phyloP scores from a whole-genome alignment of 2,888 invertebrate genomes.

The Amphipyra berbera region DNA sequence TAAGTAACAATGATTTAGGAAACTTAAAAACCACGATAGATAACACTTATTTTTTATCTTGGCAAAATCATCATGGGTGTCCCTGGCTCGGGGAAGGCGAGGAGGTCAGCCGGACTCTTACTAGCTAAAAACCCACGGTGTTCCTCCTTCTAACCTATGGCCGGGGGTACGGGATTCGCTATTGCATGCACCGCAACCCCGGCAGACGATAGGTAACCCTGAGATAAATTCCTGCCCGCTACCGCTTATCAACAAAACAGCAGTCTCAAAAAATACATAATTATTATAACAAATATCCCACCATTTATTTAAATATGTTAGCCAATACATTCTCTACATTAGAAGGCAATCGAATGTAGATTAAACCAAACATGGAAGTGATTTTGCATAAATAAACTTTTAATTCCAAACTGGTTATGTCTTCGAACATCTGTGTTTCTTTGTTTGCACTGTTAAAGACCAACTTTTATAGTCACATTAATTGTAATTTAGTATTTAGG shows the following conservation, averaged over 20 bases:
- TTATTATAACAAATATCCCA: conserved; percentile 56
- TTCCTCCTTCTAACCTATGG: too few relatives aligned
- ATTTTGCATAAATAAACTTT: conserved; percentile 53
- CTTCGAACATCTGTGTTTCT: conserved; percentile 35
- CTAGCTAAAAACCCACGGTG: too few relatives aligned
- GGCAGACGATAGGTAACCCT: too few relatives aligned
- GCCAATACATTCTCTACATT: conserved; percentile 54
- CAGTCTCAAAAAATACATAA: conserved; percentile 44
- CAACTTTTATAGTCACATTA: conserved; percentile 14
- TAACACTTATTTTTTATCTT: too few relatives aligned
- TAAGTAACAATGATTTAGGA: too few relatives aligned
- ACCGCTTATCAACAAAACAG: conserved; percentile 28
- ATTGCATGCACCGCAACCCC: too few relatives aligned
- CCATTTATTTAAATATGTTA: conserved; percentile 63
- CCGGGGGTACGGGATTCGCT: too few relatives aligned
- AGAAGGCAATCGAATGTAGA: conserved; percentile 57
- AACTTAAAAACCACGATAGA: too few relatives aligned
- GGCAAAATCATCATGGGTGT: too few relatives aligned
- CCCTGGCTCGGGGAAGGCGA: too few relatives aligned
- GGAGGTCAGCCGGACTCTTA: too few relatives aligned
- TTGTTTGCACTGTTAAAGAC: conserved; percentile 35
- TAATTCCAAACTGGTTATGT: conserved; percentile 33
- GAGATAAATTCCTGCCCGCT: conserved; percentile 9
- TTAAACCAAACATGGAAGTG: conserved; percentile 54
- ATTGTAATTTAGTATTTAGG: conserved; percentile 18